Base-by-base conservation (phyloP, 2,888 invertebrate species). In the Bombylius major region DNA sequence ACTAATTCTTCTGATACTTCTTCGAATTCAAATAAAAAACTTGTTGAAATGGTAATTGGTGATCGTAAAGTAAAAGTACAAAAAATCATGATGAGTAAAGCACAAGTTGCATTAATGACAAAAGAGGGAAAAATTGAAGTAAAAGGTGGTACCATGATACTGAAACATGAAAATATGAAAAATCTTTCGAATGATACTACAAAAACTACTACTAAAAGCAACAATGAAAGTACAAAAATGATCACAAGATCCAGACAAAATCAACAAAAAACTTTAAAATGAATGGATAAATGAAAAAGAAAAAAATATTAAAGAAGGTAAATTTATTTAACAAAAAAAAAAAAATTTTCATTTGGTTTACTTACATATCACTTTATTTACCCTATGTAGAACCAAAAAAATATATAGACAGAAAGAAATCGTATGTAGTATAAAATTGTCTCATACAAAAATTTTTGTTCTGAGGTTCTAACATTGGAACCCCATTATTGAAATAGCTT, bases 41-140 rank as follows among this genome's bases (percentile, higher is more conserved):
- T 61, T 14, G 58, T 60, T 4, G 70, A 74, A 66, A 81, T 78
- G 78, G 79, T 78, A 68, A 77, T 82, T 32, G 83, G 81, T 45
- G 78, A 81, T 64, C 82, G 80, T 64, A 74, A 80, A 46, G 80
- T 83, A 0, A 79, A 81, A 63, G 82, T 84, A 11, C 82, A 83
- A 68, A 82, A 82, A 67, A 79, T 83, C 47, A 79, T 82, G 4
- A 78, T 84, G 76, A 81, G 82, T 9, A 83, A 82, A 69, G 80
- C 82, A 1, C 82, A 84, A 66, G 81, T 83, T 31, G 82, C 81
- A 60, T 79, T 78, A 6, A 82, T 84, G 80, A 78, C 81, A 4
- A 82, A 81, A 64, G 77, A 82, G 62, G 84, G 83, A n/a, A 80
- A 82, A 47, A 76, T 82, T 32, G 78, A 79, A 68, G 77, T 82